A percentile compares a stretch with the other conserved stretches of the same genome.
These are phyloP conservation scores for Charaxes varanes DNA, from an alignment of 1,140 invertebrate genomes.

Conservation along the genomic window DNA sequence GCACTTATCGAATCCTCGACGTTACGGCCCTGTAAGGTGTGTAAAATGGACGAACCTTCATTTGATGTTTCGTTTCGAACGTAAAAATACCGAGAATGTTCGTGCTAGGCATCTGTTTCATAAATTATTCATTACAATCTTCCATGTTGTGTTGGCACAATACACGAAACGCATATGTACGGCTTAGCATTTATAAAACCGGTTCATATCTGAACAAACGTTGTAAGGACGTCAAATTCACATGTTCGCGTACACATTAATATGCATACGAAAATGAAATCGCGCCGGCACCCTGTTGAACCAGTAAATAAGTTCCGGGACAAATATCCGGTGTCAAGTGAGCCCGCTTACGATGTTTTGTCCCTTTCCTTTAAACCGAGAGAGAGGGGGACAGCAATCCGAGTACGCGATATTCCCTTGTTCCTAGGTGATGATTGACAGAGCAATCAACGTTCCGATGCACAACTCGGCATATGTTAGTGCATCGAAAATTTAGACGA, in stretches of 20 bases:
- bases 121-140: no score
- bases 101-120: no score
- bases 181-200: slow-evolving; percentile 5
- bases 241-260: slow-evolving; percentile 29
- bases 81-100: no score
- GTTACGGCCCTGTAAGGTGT: no score
- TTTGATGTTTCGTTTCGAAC: no score
- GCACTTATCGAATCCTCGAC: no score
- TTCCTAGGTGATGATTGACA: slow-evolving; percentile 47
- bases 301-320: slow-evolving; percentile 58
- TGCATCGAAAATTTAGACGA: slow-evolving; percentile 1
- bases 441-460: slow-evolving; percentile 37
- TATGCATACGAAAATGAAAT: slow-evolving; percentile 51
- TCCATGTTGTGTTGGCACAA: no score
- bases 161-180: slow-evolving; percentile 2
- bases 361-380: slow-evolving; percentile 20
- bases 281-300: slow-evolving; percentile 35
- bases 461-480: slow-evolving; percentile 13
- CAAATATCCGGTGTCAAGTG: slow-evolving; percentile 49
- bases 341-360: slow-evolving; percentile 24
- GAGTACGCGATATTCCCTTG: slow-evolving; percentile 30
- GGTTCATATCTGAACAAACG: slow-evolving; percentile 4
- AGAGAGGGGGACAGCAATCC: slow-evolving; percentile 7
- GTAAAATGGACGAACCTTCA: no score
- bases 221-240: slow-evolving; percentile 26